These are phyloP conservation scores for Drosophila nigricruria DNA, from an alignment of 2,888 invertebrate species.

Conservation along the genomic window DNA sequence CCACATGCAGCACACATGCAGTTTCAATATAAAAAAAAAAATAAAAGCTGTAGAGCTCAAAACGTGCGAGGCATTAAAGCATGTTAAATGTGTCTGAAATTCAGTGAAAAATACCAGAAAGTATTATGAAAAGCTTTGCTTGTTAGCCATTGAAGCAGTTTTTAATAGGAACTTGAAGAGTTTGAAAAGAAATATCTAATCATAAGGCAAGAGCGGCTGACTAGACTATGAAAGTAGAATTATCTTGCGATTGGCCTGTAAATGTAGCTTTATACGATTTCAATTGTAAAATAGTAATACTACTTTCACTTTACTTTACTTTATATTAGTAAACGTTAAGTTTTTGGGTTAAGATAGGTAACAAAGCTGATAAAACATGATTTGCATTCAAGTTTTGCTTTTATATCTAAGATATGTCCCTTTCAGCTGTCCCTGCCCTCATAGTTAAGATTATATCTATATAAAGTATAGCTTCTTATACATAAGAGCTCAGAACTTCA, in stretches of 20 bases:
- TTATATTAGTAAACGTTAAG: too few relatives aligned
- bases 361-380: neutral
- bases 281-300: too few relatives aligned
- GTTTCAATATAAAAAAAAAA: neutral
- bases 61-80: conserved; percentile 1
- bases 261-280: too few relatives aligned
- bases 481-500: too few relatives aligned
- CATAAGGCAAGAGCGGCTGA: too few relatives aligned
- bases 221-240: neutral
- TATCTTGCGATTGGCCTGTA: neutral
- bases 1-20: conserved; percentile 25
- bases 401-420: too few relatives aligned
- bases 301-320: too few relatives aligned
- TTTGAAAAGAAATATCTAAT: neutral
- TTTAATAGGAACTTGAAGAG: neutral
- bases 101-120: neutral
- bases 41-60: neutral
- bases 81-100: neutral
- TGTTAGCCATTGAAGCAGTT: neutral
- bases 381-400: too few relatives aligned
- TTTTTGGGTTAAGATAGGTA: neutral
- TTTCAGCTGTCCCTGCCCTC: too few relatives aligned
- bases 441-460: too few relatives aligned
- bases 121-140: neutral
- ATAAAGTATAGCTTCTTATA: too few relatives aligned